Conservation (phyloP, 2,888 invertebrate species). For the Yponomeuta malinellus region DNA sequence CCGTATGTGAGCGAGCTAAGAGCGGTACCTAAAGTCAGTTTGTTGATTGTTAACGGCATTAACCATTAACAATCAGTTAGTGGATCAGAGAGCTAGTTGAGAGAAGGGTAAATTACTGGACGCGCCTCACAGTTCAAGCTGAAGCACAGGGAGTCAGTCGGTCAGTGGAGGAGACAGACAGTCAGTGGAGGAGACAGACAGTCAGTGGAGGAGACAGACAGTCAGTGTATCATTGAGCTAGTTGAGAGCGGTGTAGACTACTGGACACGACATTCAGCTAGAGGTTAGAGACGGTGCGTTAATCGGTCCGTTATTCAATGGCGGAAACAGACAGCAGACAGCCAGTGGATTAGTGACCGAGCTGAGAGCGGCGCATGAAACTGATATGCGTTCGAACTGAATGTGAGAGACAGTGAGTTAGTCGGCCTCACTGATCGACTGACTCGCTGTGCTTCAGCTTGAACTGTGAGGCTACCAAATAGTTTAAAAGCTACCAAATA, state of each 20-base stretch:
- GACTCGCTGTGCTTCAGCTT: too few species aligned
- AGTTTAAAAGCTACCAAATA: too few species aligned
- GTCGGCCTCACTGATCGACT: too few species aligned
- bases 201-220: neutral
- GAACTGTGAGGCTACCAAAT: too few species aligned
- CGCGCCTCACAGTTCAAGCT: neutral
- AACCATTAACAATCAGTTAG: neutral
- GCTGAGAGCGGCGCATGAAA: too few species aligned
- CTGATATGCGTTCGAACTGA: too few species aligned
- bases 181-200: too few species aligned
- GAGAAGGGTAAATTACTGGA: neutral
- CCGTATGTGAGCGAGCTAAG: too few species aligned
- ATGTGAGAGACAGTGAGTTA: too few species aligned
- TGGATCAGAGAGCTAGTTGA: neutral
- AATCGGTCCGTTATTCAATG: conserved; percentile 34
- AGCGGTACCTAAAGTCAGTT: too few species aligned
- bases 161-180: neutral
- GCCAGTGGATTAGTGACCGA: conserved; percentile 11
- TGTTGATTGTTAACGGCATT: too few species aligned
- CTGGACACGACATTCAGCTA: neutral
- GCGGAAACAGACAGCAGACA: conserved; percentile 43
- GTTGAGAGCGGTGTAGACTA: neutral
- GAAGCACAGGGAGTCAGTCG: neutral
- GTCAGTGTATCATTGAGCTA: neutral
- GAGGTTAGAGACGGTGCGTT: too few species aligned